These are phyloP conservation scores for Nasonia oneida DNA, from an alignment of 2,888 invertebrate genomes.

Conservation along the genomic window DNA sequence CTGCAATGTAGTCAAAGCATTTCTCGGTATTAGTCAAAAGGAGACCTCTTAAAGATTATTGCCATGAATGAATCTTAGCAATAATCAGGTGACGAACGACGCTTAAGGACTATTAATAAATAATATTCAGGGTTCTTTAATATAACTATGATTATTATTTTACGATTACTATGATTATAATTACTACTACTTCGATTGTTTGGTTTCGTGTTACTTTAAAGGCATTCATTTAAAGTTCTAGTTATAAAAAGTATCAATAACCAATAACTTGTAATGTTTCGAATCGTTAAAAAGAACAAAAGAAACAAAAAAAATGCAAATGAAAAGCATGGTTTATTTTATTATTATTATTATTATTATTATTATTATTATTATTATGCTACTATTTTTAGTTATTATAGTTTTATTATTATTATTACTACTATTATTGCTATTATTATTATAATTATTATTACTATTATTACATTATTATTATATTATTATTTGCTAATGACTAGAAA, in stretches of 20 bases:
- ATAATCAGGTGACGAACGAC: conserved; percentile 67
- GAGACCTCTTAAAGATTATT: conserved; percentile 51
- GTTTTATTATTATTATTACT: conserved; percentile 55
- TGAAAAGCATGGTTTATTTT: conserved; percentile 70
- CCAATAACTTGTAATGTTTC: conserved; percentile 73
- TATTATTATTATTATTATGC: conserved; percentile 58
- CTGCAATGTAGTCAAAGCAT: conserved; percentile 40
- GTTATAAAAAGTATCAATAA: conserved; percentile 68
- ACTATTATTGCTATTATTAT: conserved; percentile 63
- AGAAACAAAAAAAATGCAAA: conserved; percentile 65
- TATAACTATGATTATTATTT: conserved; percentile 62
- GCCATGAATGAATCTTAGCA: conserved; percentile 51
- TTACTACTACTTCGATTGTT: conserved; percentile 69
- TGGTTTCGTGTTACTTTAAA: conserved; percentile 75
- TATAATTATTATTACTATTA: conserved; percentile 45
- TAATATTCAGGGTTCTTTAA: conserved; percentile 73
- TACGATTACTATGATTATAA: conserved; percentile 61
- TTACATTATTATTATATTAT: conserved; percentile 52
- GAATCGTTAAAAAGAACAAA: conserved; percentile 69
- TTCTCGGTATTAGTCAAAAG: conserved; percentile 56
- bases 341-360: conserved; percentile 58
- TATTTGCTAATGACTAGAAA: conserved; percentile 73
- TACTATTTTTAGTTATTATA: conserved; percentile 65
- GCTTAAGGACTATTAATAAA: conserved; percentile 70
- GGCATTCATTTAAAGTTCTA: conserved; percentile 73